phyloP scores from a whole-genome alignment of 2,888 invertebrate genomes.

The Athripsodes cinereus region DNA sequence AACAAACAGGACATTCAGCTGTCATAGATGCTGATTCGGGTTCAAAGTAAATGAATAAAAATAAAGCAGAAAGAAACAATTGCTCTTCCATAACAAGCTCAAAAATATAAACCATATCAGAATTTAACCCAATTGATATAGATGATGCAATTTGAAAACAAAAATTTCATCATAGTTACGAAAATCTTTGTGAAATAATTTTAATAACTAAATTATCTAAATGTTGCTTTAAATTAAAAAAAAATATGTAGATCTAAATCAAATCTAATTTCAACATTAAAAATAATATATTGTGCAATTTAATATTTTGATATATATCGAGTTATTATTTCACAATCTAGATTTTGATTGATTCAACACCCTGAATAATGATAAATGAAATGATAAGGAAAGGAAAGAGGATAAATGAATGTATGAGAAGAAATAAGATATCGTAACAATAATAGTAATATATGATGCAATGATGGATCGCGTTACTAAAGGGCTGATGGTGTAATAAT shows the following conservation, averaged over 20 bases:
- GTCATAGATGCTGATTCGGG: constrained; percentile 14
- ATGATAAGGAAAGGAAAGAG: background rate
- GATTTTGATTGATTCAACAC: no score
- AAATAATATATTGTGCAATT: no score
- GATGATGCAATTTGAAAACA: background rate
- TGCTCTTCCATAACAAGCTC: background rate
- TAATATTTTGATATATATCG: no score
- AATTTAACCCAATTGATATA: background rate
- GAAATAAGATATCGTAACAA: constrained; percentile 4
- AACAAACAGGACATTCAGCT: constrained; percentile 11
- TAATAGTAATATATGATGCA: background rate
- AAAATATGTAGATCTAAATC: no score
- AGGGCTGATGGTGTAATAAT: constrained; percentile 19
- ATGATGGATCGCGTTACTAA: constrained; percentile 21
- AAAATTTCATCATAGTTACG: no score
- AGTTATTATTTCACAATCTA: no score
- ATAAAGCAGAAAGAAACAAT: background rate
- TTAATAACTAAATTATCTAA: background rate
- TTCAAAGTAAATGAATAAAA: background rate
- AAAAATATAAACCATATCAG: background rate
- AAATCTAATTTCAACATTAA: no score
- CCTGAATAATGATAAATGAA: background rate
- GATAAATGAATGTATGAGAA: constrained; percentile 5
- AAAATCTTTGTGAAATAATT: background rate
- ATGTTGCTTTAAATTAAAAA: no score